Percentiles rank a stretch among this genome's conserved stretches.
These are phyloP conservation scores for Alviniconcha marisindica DNA, from an alignment of 1,140 invertebrate species.

Conservation along the genomic window DNA sequence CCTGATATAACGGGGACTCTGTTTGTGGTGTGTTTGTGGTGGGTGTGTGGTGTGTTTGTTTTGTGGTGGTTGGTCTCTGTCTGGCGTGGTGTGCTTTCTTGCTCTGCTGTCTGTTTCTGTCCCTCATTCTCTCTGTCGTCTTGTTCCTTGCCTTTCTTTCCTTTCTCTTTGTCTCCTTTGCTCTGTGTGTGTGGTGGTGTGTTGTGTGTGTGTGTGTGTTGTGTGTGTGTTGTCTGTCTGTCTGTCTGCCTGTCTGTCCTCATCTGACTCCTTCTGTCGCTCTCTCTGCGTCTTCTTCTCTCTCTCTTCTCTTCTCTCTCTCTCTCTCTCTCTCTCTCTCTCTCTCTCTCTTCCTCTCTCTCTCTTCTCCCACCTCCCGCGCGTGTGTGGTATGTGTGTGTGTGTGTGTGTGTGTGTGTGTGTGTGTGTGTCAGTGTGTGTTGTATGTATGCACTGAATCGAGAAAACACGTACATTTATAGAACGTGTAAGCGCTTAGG, in stretches of 20 bases:
- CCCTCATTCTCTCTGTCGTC: not conserved
- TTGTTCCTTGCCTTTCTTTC: too few species aligned
- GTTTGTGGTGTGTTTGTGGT: not conserved
- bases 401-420: not conserved
- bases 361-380: not conserved
- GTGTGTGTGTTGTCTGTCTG: not conserved
- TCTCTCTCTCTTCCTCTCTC: not conserved
- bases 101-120: not conserved
- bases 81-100: not conserved
- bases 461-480: too few species aligned
- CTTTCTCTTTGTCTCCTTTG: not conserved
- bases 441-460: not conserved
- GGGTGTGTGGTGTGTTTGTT: not conserved
- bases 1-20: too few species aligned
- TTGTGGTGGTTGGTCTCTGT: not conserved
- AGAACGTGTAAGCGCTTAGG: too few species aligned
- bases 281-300: conserved; percentile 1
- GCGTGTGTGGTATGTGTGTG: not conserved
- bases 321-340: not conserved
- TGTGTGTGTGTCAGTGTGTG: not conserved
- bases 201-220: not conserved
- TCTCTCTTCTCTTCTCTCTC: not conserved
- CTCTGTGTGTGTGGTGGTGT: not conserved
- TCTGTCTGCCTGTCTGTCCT: conserved; percentile 19
- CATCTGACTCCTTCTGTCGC: not conserved